Conservation (phyloP, 1,140 invertebrate species). For the Conus ventricosus region DNA sequence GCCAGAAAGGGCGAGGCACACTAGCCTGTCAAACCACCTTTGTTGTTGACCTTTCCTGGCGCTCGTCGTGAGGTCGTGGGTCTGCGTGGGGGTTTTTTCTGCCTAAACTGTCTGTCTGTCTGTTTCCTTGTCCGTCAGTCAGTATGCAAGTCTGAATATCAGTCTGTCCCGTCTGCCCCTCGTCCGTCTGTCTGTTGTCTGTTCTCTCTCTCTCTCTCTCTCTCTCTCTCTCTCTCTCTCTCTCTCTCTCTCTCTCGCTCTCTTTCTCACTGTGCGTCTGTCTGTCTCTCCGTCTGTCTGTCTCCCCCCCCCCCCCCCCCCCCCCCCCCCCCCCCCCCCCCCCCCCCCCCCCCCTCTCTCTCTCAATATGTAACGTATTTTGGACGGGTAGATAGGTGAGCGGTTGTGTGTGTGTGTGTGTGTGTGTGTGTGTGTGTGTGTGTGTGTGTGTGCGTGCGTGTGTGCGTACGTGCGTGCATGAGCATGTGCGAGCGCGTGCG, state of each 20-base stretch:
- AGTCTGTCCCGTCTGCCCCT: too few relatives aligned
- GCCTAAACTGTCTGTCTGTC: background rate
- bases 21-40: too few relatives aligned
- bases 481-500: background rate
- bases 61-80: too few relatives aligned
- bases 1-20: too few relatives aligned
- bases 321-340: too few relatives aligned
- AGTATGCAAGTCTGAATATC: background rate
- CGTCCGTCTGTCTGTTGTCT: conserved; percentile 5
- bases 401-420: background rate
- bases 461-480: background rate
- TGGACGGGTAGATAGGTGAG: background rate
- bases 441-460: background rate
- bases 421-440: background rate
- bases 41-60: too few relatives aligned
- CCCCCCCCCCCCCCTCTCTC: background rate
- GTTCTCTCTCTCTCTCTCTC: background rate
- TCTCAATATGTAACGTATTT: background rate
- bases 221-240: too few relatives aligned
- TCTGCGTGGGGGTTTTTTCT: too few relatives aligned
- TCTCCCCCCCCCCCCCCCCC: too few relatives aligned
- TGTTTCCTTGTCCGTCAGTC: background rate
- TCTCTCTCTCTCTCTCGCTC: background rate
- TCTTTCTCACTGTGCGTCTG: background rate
- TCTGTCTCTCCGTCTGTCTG: too few relatives aligned